Conservation (phyloP, 1,140 invertebrate genomes). For the Drosophila prosaltans region DNA sequence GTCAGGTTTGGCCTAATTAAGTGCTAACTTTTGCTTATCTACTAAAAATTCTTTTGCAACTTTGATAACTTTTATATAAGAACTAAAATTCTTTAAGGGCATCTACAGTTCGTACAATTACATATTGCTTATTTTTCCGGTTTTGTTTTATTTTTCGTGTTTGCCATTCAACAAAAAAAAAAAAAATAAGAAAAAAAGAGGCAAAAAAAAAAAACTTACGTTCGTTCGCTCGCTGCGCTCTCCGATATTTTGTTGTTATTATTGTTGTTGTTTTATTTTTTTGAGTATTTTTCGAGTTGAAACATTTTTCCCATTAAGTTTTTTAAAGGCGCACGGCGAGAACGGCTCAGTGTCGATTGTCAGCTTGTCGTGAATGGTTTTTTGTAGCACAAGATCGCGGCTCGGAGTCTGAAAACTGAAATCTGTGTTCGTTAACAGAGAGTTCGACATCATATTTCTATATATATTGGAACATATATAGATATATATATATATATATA, state of each 20-base stretch:
- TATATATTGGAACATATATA: constrained; percentile 32
- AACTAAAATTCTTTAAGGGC: constrained; percentile 32
- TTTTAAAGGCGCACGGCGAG: constrained; percentile 78
- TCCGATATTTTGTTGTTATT: constrained; percentile 52
- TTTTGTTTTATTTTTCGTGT: constrained; percentile 76
- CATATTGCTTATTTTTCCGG: constrained; percentile 59
- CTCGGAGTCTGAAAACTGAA: constrained; percentile 16
- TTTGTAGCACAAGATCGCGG: constrained; percentile 71
- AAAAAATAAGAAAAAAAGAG: constrained; percentile 22
- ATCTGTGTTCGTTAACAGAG: constrained; percentile 26
- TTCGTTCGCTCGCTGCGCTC: constrained; percentile 50
- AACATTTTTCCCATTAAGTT: constrained; percentile 79
- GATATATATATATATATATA: constrained; percentile 43
- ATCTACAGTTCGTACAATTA: constrained; percentile 37
- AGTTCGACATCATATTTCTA: constrained; percentile 66
- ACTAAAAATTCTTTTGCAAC: not conserved
- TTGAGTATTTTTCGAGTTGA: constrained; percentile 45
- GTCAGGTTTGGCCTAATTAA: constrained; percentile 9
- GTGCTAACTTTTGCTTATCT: constrained; percentile 9
- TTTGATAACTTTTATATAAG: too few relatives aligned
- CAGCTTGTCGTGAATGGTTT: constrained; percentile 79
- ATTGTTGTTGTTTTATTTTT: constrained; percentile 50
- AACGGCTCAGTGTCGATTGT: constrained; percentile 79
- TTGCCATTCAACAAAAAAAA: constrained; percentile 62
- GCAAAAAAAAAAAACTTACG: constrained; percentile 53